Base-by-base conservation (phyloP, 1,140 invertebrate genomes). In the Whitmania pigra region DNA sequence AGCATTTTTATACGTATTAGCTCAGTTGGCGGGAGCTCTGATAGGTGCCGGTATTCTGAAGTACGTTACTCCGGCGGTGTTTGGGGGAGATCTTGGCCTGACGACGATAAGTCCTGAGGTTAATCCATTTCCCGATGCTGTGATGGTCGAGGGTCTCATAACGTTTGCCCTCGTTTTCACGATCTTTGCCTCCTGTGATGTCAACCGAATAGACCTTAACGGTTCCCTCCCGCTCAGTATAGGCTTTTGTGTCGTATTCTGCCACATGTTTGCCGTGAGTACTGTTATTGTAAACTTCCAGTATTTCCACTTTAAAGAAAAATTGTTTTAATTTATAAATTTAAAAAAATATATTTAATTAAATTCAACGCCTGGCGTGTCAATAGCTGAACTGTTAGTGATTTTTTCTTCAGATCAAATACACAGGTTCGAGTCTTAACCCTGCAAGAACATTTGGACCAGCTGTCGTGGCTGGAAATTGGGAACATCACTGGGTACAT, bases 221-320 rank as follows among this genome's bases (percentile, higher is more conserved):
- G 92, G 92, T 25, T 93, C 91, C 13, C 88, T 87, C 3, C 89
- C 93, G 0, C 80, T 97, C 17, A 91, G 92, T 67, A 92, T 97
- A 74, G 94, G 93, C 0, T 84, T 94, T 17, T 36, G 73, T 18
- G 73, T 94, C 78, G 86, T 88, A 6, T 87, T 88, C 29, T 87
- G 89, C 72, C 91, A 94, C 79, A 83, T 93, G 75, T 88, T 88
- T 71, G 90, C 72, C 13, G 72, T 74, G 29, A 66, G 70, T 73
- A 57, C 6, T 73, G 43, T 49, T 49, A 49, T 49, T 15, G n/a
- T n/a, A n/a, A n/a, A n/a, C n/a, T n/a, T n/a, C n/a, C n/a, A n/a
- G n/a, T n/a, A n/a, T n/a, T n/a, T n/a, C n/a, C n/a, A n/a, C n/a
- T n/a, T n/a, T n/a, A n/a, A n/a, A n/a, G n/a, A n/a, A n/a, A n/a